Evolutionary conservation across 2,797 vertebrate genomes (phyloP), one percentile per base, ranked within the genome.

Genomic region (Myioborus miniatus): DNA sequence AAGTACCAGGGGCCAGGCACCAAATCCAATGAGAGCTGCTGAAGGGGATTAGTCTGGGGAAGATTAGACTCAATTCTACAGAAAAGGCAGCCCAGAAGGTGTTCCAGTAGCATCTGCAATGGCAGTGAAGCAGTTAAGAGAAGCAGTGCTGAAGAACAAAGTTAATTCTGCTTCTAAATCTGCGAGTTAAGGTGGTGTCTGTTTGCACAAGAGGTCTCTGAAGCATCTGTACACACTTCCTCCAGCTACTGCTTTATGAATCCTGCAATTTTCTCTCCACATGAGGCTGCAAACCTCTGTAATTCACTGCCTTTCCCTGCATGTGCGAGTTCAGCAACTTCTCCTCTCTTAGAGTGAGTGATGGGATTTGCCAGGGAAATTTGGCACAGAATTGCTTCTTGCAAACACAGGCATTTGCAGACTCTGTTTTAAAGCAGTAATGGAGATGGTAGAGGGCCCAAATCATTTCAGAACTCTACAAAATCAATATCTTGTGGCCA

Each of bases 231-330:
- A 81, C 62, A 62, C 63, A 49, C 47, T 68, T 93, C 59, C 77
- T 93, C 71, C 67, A 90, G 85, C 87, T 94, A 83, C 63, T 79
- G 74, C 74, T 84, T 95, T 95, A 89, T 87, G 88, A 93, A 83
- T 92, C 74, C 77, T 72, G 74, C 80, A 65, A 53, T 93, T 74
- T 86, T 93, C 67, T 80, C 85, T 93, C 92, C 69, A 89, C 4
- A 14, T 47, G 94, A 89, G 59, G 70, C 70, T 93, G 74, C 88
- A 89, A 72, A 74, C 17, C 80, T 90, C 80, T 84, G 83, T 90
- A 87, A 93, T 71, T 90, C 92, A 58, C 80, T 37, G 26, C 39
- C 72, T 77, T 53, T 58, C 50, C 55, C 58, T 78, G 44, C 50
- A n/a, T 4, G 1, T 53, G 50, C 0, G 2, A 53, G 46, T 55